phyloP scores from a whole-genome alignment of 2,888 invertebrate genomes.

The Graphium colonna region DNA sequence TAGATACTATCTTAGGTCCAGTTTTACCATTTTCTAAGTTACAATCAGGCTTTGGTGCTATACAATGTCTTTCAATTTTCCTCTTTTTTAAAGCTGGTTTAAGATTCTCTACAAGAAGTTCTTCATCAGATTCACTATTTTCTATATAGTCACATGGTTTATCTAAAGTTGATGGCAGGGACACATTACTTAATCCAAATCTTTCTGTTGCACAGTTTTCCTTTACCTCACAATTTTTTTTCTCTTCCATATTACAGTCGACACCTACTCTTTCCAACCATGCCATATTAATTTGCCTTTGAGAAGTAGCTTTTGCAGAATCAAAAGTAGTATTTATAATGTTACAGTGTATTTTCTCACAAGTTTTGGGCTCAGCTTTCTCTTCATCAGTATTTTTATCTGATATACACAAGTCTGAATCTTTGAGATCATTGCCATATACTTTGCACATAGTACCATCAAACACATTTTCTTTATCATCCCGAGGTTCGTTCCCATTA shows the following conservation, averaged over 20 bases:
- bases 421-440: background rate
- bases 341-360: slow-evolving; percentile 4
- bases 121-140: slow-evolving; percentile 84
- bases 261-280: slow-evolving; percentile 73
- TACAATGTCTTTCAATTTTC: slow-evolving; percentile 42
- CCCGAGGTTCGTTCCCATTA: slow-evolving; percentile 29
- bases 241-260: slow-evolving; percentile 33
- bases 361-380: background rate
- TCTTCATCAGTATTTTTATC: background rate
- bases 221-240: background rate
- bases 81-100: slow-evolving; percentile 81
- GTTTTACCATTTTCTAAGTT: slow-evolving; percentile 24
- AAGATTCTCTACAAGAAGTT: slow-evolving; percentile 61
- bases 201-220: slow-evolving; percentile 30
- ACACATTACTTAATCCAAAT: slow-evolving; percentile 65
- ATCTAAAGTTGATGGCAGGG: slow-evolving; percentile 39
- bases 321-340: slow-evolving; percentile 24
- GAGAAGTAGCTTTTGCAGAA: slow-evolving; percentile 34
- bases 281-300: slow-evolving; percentile 58
- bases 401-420: slow-evolving; percentile 3
- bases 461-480: slow-evolving; percentile 23
- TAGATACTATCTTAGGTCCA: slow-evolving; percentile 21
- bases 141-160: slow-evolving; percentile 83
- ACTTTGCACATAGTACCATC: slow-evolving; percentile 8
- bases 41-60: slow-evolving; percentile 5